phyloP scores from a whole-genome alignment of 2,113 vertebrate species.

The Alouatta palliata region DNA sequence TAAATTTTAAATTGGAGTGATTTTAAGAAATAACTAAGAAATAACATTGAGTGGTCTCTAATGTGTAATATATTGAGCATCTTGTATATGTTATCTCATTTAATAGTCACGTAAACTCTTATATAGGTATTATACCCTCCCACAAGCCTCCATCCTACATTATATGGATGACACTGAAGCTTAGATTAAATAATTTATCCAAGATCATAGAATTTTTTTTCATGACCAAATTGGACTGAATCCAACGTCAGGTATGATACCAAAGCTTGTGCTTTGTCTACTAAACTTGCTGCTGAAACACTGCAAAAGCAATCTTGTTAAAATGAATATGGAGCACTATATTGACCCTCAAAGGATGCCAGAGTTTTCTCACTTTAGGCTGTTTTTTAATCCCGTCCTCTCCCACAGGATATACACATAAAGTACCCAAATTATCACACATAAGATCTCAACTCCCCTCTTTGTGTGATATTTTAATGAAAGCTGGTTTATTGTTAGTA shows the following conservation, averaged over 20 bases:
- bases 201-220: background rate
- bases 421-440: background rate
- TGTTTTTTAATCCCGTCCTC: background rate
- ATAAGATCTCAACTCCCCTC: background rate
- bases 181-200: background rate
- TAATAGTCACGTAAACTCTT: background rate
- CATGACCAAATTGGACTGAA: background rate
- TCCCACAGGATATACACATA: background rate
- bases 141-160: background rate
- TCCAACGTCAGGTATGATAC: background rate
- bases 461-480: background rate
- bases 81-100: background rate
- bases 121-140: background rate
- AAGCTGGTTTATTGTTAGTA: background rate
- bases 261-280: background rate
- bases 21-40: slow-evolving; percentile 28
- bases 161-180: background rate
- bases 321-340: background rate
- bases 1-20: background rate
- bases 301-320: background rate
- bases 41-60: background rate
- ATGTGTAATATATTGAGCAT: background rate
- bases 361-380: background rate
- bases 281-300: background rate
- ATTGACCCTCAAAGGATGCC: background rate